Evolutionary conservation across 2,888 invertebrate species (phyloP), one percentile per base, ranked within the genome.

Genomic region (Troglohyphantes excavatus): DNA sequence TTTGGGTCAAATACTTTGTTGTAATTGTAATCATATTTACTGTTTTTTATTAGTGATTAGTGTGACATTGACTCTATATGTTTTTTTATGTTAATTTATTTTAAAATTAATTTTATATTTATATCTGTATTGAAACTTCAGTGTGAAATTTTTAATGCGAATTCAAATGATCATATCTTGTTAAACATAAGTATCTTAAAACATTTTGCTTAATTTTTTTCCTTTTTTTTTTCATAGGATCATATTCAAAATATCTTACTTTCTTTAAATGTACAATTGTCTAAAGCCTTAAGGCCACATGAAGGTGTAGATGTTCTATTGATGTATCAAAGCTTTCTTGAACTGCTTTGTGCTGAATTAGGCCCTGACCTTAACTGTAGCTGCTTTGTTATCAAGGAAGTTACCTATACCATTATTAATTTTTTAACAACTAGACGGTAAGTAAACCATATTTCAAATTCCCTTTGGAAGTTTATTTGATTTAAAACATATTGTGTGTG

Each of bases 341-440:
- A 79, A 19, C 43, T 85, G 3, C 39, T 90, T 2, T 19, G 68
- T 11, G 46, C 85, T 61, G 85, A 75, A 2, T 19, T 90, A 13
- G 63, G 67, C n/a, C 43, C 27, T 63, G 33, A 11, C 19, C 26
- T 75, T 13, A 85, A 46, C 2, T 85, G 85, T 27, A 78, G 46
- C 23, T 65, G 75, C n/a, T 90, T 68, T 76, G 75, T 90, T 17
- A 81, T 90, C 13, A 84, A 75, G 63, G 90, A 90, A 81, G 5
- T 85, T 17, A 76, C 75, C 17, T 85, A 68, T 11, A 90, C 27
- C 9, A 81, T 86, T 21, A 75, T 90, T 29, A 73, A 90, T n/a
- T 90, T 85, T 33, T 73, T 90, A 53, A 76, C 65, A 43, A 43
- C 39, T 68, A 19, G 75, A 68, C 59, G 29, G 90, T 90, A 83